Percentiles rank a stretch among this genome's conserved stretches.
Evolutionary conservation across 30 jellyfish, hydroid and myxozoan genomes (phyloP).

Genomic region (Sanderia malayensis): DNA sequence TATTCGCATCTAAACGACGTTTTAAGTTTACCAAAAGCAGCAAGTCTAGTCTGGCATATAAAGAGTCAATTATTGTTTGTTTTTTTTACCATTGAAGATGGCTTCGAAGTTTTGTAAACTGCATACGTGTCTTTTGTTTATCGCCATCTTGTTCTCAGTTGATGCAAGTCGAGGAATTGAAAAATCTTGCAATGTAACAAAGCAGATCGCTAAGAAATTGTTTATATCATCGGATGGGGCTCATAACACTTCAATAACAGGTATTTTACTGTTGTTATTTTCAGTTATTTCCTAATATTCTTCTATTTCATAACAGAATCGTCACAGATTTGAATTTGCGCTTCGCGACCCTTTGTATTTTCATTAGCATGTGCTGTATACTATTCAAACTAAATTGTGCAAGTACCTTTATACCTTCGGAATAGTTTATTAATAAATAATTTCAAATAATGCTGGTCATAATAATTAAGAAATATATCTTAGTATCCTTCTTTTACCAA

Average conservation of each 20-base stretch:
- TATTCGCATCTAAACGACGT: not conserved
- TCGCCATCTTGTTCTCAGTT: constrained; percentile 78
- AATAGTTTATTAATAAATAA: too few species aligned
- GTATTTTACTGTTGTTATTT: constrained; percentile 9
- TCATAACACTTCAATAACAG: constrained; percentile 33
- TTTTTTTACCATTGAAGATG: constrained; percentile 6
- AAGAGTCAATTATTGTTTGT: not conserved
- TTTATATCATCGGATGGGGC: constrained; percentile 16
- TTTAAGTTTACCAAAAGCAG: too few species aligned
- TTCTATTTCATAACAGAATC: constrained; percentile 2
- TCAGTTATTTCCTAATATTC: not conserved
- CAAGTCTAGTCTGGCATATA: not conserved
- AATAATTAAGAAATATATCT: too few species aligned
- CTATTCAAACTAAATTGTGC: too few species aligned
- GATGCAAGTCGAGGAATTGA: constrained; percentile 27
- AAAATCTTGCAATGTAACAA: constrained; percentile 50
- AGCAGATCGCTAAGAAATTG: constrained; percentile 27
- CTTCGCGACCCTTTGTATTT: not conserved
- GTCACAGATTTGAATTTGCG: not conserved
- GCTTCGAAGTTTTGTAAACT: constrained; percentile 22
- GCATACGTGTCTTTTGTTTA: constrained; percentile 28
- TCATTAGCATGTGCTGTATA: constrained; percentile 8
- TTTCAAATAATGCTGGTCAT: too few species aligned
- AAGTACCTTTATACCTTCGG: too few species aligned
- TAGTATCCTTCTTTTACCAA: too few species aligned